Base-by-base conservation (phyloP, 2,797 vertebrate genomes). In the Alexandromys oeconomus region DNA sequence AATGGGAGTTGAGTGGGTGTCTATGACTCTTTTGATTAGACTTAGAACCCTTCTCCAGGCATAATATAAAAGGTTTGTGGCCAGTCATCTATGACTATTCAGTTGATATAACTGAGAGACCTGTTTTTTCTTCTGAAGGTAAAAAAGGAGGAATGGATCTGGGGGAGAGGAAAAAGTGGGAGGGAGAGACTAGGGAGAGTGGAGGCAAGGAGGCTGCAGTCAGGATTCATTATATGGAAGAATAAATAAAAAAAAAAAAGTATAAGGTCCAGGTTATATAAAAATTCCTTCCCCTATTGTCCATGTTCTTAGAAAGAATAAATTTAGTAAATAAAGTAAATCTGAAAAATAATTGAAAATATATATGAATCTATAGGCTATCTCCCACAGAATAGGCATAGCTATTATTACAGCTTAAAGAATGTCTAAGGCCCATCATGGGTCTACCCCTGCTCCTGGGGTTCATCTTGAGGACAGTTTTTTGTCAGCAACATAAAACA, bases 181-280 rank as follows among this genome's bases (percentile, higher is more conserved):
- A 8, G 8, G 31, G 29, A 46, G 46, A 15, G 3, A 34, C 46
- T 77, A 15, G 43, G 14, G 17, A 8, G 46, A 48, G 76, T 48
- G 46, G 29, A 19, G 0, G 9, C 3, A 19, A 3, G 3, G 43
- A 77, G 6, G 1, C 6, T 77, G 27, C 3, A 34, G 3, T 78
- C 31, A 19, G 9, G 46, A 34, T 2, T 15, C 19, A 51, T 78
- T 51, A 10, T 51, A 51, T 78, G 7, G 46, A 73, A 73, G 69
- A 78, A 34, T 78, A 51, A 51, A 78, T 78, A 51, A 9, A 77
- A 31, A 74, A 4, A 31, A 19, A 74, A 46, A 77, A 40, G 10
- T 54, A n/a, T 79, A 79, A 19, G 21, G 34, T 57, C 19, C 19
- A 57, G 34, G 19, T 59, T 81, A 61, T 27, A 40, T 37, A 59